These are phyloP conservation scores for Micronycteris hirsuta DNA, from an alignment of 2,113 vertebrate genomes.

Conservation along the genomic window DNA sequence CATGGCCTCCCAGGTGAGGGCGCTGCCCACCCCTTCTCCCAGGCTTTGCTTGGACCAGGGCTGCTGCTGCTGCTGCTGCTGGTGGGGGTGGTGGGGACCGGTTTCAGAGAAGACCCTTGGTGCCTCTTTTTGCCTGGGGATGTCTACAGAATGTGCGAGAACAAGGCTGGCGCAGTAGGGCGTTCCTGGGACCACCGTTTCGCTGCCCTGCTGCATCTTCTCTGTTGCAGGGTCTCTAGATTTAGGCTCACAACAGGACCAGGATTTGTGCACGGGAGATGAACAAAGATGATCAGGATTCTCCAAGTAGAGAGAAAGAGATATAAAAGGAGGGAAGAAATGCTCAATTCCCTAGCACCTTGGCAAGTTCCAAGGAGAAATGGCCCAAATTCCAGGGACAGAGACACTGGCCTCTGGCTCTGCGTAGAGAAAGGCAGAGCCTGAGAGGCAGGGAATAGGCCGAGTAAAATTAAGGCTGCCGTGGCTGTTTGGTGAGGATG, in stretches of 20 bases:
- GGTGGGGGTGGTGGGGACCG: accelerated
- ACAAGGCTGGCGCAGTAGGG: neutral
- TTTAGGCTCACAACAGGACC: neutral
- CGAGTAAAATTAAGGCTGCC: neutral
- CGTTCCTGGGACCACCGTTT: too few relatives aligned
- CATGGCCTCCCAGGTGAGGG: slow-evolving; percentile 85
- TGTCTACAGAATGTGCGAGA: neutral
- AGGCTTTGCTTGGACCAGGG: neutral
- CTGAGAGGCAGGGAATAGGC: neutral
- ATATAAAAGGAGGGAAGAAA: neutral
- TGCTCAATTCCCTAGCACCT: neutral
- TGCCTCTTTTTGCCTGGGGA: neutral
- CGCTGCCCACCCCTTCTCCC: neutral
- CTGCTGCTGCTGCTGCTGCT: neutral
- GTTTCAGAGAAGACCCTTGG: neutral
- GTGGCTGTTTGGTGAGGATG: neutral
- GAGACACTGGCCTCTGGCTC: neutral
- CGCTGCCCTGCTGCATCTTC: neutral
- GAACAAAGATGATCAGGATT: neutral
- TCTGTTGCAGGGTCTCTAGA: neutral
- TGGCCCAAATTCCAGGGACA: neutral
- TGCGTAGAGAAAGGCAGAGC: neutral
- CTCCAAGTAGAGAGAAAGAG: neutral
- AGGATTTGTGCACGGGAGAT: neutral
- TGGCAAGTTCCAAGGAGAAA: neutral